Evolutionary conservation across 2,888 invertebrate species (phyloP).

Genomic region (Auanema freiburgensis): DNA sequence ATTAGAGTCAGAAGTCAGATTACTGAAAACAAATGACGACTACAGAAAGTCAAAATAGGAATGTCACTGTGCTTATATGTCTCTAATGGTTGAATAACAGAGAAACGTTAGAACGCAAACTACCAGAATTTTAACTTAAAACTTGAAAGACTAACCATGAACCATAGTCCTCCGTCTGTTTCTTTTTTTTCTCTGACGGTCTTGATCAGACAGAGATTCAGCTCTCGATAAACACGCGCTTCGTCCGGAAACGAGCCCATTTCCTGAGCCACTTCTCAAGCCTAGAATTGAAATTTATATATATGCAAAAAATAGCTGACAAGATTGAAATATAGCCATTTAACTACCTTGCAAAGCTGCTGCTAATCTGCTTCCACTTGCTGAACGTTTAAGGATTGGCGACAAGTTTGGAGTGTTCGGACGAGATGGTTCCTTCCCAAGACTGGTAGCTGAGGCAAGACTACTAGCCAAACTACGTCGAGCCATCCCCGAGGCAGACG

Average conservation of each 20-base stretch:
- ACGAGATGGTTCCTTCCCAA: slow-evolving; percentile 16
- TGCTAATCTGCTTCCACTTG: slow-evolving; percentile 33
- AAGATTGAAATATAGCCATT: too few species aligned
- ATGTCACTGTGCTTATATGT: too few species aligned
- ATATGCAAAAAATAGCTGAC: too few species aligned
- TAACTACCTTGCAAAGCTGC: slow-evolving; percentile 23
- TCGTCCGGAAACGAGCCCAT: slow-evolving; percentile 12
- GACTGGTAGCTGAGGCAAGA: slow-evolving; percentile 13
- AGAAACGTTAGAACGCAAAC: too few species aligned
- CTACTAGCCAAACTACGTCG: slow-evolving; percentile 22
- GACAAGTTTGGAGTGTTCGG: slow-evolving; percentile 35
- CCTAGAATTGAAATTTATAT: slow-evolving; percentile 1
- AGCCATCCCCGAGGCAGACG: slow-evolving; percentile 2
- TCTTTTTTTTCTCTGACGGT: slow-evolving; percentile 26
- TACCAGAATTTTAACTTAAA: too few species aligned
- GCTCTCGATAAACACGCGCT: slow-evolving; percentile 17
- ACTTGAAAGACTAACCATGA: slow-evolving; percentile 26
- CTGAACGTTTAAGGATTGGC: slow-evolving; percentile 32
- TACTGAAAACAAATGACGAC: too few species aligned
- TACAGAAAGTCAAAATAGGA: too few species aligned
- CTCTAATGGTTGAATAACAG: too few species aligned
- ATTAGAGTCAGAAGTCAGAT: too few species aligned
- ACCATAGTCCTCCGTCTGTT: slow-evolving; percentile 38
- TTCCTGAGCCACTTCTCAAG: slow-evolving; percentile 20
- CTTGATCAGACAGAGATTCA: slow-evolving; percentile 19